A percentile compares a stretch with the other conserved stretches of the same genome.
Conservation (phyloP, 2,113 vertebrate species). For the Petrocephalus microphthalmus region DNA sequence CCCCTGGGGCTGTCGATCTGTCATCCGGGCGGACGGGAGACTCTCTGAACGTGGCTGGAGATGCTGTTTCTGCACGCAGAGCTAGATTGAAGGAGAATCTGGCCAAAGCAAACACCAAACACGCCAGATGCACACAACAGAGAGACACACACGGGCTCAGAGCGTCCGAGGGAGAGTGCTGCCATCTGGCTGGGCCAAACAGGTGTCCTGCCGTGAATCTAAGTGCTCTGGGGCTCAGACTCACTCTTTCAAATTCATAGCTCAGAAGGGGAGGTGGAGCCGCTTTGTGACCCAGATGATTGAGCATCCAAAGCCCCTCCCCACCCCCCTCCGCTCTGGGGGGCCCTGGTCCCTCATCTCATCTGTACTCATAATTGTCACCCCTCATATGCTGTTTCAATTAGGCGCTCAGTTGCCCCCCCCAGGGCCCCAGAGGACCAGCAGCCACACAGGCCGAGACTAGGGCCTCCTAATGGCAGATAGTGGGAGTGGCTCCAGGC, state of each 20-base stretch:
- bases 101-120: background rate
- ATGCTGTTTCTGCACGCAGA: background rate
- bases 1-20: background rate
- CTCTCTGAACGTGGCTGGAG: background rate
- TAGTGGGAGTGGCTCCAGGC: background rate
- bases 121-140: background rate
- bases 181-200: background rate
- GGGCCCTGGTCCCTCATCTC: slow-evolving; percentile 47
- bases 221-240: background rate
- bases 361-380: slow-evolving; percentile 65
- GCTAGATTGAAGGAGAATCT: background rate
- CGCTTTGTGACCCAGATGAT: slow-evolving; percentile 50
- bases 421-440: slow-evolving; percentile 49
- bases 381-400: slow-evolving; percentile 62
- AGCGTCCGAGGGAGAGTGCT: background rate
- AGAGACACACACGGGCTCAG: background rate
- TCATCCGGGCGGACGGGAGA: background rate
- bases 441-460: slow-evolving; percentile 51
- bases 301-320: slow-evolving; percentile 32
- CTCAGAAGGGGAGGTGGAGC: slow-evolving; percentile 34
- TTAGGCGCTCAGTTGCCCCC: slow-evolving; percentile 70
- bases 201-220: background rate
- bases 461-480: slow-evolving; percentile 48
- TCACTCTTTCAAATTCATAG: slow-evolving; percentile 23
- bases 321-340: slow-evolving; percentile 18